Evolutionary conservation across 2,888 invertebrate genomes (phyloP).

Genomic region (Drosophila koepferae): DNA sequence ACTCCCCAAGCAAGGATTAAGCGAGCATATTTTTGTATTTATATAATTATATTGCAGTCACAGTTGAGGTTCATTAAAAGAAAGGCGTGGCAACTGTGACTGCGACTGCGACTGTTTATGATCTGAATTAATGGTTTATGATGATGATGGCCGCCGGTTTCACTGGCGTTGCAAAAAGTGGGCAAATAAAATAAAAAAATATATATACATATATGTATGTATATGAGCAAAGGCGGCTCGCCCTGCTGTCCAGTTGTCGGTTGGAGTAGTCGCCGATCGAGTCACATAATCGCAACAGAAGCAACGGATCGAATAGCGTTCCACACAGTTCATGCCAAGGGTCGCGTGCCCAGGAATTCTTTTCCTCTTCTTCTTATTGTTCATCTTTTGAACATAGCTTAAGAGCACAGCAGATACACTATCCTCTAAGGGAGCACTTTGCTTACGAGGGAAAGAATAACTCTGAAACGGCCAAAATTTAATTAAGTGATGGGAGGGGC

Average conservation of each 20-base stretch:
- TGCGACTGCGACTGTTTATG: slow-evolving; percentile 52
- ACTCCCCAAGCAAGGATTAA: slow-evolving; percentile 23
- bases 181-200: background rate
- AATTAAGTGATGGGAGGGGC: no score
- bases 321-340: background rate
- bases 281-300: slow-evolving; percentile 15
- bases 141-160: slow-evolving; percentile 63
- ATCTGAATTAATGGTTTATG: slow-evolving; percentile 73
- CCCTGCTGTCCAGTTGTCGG: slow-evolving; percentile 7
- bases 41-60: background rate
- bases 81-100: slow-evolving; percentile 58
- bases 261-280: slow-evolving; percentile 25
- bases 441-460: no score
- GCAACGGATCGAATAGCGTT: background rate
- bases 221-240: slow-evolving; percentile 13
- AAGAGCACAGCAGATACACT: background rate
- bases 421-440: background rate
- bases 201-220: no score
- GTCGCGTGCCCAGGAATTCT: background rate
- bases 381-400: background rate
- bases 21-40: background rate
- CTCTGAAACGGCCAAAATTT: no score
- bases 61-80: slow-evolving; percentile 24
- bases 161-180: slow-evolving; percentile 15
- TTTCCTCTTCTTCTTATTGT: background rate